Evolutionary conservation across 2,797 vertebrate genomes (phyloP).

Genomic region (Megalops cyprinoides): DNA sequence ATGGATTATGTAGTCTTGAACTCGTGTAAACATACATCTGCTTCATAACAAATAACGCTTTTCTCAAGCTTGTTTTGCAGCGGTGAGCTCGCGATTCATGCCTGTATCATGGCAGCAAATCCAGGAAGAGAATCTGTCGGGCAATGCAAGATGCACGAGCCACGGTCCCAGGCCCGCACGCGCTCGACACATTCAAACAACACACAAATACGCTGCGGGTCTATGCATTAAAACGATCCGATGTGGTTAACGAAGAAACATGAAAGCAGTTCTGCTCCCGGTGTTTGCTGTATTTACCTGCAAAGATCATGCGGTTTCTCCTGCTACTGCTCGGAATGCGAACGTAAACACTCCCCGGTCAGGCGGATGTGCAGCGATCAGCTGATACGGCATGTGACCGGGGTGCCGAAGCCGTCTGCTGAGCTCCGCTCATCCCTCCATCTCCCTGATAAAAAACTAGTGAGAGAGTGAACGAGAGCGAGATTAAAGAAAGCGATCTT

Average conservation of each 20-base stretch:
- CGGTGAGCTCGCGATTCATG: not conserved
- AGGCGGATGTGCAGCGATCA: constrained; percentile 70
- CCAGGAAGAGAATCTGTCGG: constrained; percentile 30
- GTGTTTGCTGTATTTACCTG: constrained; percentile 53
- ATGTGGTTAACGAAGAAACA: not conserved
- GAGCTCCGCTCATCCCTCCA: not conserved
- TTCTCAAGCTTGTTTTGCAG: not conserved
- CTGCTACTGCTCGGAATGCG: constrained; percentile 46
- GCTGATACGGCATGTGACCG: constrained; percentile 73
- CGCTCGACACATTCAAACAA: not conserved
- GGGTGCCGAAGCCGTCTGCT: not conserved
- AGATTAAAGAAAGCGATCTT: too few species aligned
- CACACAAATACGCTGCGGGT: not conserved
- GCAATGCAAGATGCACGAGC: constrained; percentile 5
- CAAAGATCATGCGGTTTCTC: constrained; percentile 63
- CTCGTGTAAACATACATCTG: too few species aligned
- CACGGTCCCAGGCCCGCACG: not conserved
- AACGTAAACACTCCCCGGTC: constrained; percentile 74
- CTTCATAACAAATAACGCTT: too few species aligned
- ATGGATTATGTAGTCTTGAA: too few species aligned
- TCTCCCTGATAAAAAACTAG: too few species aligned
- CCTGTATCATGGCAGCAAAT: constrained; percentile 20
- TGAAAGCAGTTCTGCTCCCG: not conserved
- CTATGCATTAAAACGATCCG: not conserved
- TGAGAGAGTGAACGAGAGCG: too few species aligned